Conservation (phyloP, 2,888 invertebrate genomes). For the Leucophora obtusa region DNA sequence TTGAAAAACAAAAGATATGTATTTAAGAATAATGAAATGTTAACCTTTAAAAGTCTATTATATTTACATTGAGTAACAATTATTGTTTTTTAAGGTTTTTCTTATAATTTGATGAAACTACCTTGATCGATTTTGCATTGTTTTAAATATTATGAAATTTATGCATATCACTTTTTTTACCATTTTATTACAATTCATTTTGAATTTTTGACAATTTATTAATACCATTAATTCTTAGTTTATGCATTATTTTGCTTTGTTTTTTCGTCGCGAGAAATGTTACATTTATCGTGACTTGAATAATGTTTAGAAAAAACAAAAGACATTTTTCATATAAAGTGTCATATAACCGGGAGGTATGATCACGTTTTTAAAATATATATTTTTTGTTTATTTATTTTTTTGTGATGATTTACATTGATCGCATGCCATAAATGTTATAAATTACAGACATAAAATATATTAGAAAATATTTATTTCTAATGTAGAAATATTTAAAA, state of each 20-base stretch:
- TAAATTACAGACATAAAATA: slow-evolving; percentile 24
- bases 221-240: slow-evolving; percentile 41
- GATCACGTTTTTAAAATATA: slow-evolving; percentile 58
- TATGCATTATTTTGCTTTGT: background rate
- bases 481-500: background rate
- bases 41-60: slow-evolving; percentile 23
- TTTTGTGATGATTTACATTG: slow-evolving; percentile 54
- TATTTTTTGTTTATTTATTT: slow-evolving; percentile 10
- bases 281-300: slow-evolving; percentile 60
- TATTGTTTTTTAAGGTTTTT: background rate
- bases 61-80: slow-evolving; percentile 20
- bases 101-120: background rate
- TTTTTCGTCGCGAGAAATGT: slow-evolving; percentile 24
- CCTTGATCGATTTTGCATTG: slow-evolving; percentile 26
- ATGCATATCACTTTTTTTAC: slow-evolving; percentile 12
- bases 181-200: background rate
- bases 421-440: slow-evolving; percentile 54
- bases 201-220: slow-evolving; percentile 9
- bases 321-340: slow-evolving; percentile 54
- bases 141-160: background rate
- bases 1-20: background rate
- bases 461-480: slow-evolving; percentile 28
- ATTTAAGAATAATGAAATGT: slow-evolving; percentile 18
- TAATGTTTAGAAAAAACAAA: slow-evolving; percentile 34
- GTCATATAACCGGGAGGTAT: slow-evolving; percentile 52